These are phyloP conservation scores for Cassiopea xamachana DNA, from an alignment of 30 jellyfish, hydroid and myxozoan genomes.

Conservation along the genomic window DNA sequence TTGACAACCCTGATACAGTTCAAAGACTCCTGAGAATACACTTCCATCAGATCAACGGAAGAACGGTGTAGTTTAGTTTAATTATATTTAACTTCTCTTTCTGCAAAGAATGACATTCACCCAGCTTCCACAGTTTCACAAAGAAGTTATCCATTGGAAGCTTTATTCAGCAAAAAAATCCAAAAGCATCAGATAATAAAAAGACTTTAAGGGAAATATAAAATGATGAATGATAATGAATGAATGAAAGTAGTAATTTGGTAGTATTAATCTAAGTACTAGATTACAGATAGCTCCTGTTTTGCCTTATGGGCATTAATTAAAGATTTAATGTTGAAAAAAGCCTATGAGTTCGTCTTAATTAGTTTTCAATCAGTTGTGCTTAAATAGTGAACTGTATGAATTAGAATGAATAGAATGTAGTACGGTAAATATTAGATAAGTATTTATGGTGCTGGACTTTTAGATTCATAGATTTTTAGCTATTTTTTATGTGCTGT, in stretches of 20 bases:
- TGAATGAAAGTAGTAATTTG: not conserved
- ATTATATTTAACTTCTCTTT: constrained; percentile 46
- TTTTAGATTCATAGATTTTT: not conserved
- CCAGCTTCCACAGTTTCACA: not conserved
- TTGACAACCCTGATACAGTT: constrained; percentile 78
- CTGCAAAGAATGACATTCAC: not conserved
- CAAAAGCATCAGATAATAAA: not conserved
- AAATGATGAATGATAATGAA: not conserved
- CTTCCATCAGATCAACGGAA: constrained; percentile 85
- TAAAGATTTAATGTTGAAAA: not conserved
- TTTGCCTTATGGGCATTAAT: too few relatives aligned
- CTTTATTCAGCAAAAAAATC: not conserved
- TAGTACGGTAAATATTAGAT: not conserved
- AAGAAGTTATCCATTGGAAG: not conserved
- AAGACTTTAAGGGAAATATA: not conserved
- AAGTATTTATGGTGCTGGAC: not conserved
- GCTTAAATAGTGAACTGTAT: not conserved
- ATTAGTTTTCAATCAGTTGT: not conserved
- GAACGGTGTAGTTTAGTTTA: constrained; percentile 88
- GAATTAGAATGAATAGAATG: not conserved
- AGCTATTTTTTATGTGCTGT: not conserved
- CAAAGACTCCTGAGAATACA: constrained; percentile 75
- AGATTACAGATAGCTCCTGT: not conserved
- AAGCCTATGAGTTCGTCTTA: not conserved
- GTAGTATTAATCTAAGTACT: not conserved